Conservation (phyloP, 2,113 vertebrate species). For the human (Homo sapiens) region DNA sequence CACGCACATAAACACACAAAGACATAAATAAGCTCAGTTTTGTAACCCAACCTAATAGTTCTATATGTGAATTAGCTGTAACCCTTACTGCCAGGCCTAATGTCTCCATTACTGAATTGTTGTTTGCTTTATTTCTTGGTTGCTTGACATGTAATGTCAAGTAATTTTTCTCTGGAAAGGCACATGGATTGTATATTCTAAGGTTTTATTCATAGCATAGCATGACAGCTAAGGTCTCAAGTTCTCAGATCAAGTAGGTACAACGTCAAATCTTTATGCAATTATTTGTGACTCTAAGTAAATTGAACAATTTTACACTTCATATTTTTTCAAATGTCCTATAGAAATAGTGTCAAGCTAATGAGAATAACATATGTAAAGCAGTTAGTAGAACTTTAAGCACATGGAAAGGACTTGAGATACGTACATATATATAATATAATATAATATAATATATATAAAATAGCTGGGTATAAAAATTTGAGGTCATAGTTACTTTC, state of each 20-base stretch:
- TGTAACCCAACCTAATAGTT: not conserved
- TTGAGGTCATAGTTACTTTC: not conserved
- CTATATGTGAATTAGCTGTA: not conserved
- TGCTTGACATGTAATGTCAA: not conserved
- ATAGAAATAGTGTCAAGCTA: not conserved
- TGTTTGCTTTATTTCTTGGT: not conserved
- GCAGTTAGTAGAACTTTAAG: not conserved
- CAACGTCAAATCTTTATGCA: not conserved
- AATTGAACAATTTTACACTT: not conserved
- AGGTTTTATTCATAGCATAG: not conserved
- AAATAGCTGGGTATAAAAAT: not conserved
- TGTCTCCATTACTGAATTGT: not conserved
- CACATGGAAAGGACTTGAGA: not conserved
- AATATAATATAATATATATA: too few species aligned
- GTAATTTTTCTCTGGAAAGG: not conserved
- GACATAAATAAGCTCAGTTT: not conserved
- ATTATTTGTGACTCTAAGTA: not conserved
- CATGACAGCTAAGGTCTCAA: not conserved
- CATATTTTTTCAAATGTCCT: not conserved
- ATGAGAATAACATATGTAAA: not conserved
- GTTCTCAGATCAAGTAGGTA: not conserved
- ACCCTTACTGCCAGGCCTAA: not conserved
- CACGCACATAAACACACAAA: not conserved
- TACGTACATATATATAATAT: too few species aligned
- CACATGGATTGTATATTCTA: not conserved